A percentile compares a stretch with the other conserved stretches of the same genome.
Evolutionary conservation across 2,113 vertebrate genomes (phyloP).

Genomic region (Microtus pennsylvanicus): DNA sequence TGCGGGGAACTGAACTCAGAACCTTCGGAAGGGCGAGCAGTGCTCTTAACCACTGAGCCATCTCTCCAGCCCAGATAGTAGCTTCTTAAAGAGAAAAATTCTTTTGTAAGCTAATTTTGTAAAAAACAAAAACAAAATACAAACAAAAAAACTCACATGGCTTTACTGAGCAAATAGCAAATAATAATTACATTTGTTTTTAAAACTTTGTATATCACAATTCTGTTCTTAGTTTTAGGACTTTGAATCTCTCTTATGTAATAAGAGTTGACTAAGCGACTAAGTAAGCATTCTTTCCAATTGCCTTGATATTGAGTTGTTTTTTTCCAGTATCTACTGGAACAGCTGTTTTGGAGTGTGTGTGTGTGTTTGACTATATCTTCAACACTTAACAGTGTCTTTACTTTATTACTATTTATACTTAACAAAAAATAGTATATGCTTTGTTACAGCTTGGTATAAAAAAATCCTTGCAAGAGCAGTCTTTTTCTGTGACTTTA

Average conservation of each 20-base stretch:
- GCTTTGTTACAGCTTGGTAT: not conserved
- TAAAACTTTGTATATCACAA: not conserved
- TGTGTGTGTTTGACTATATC: not conserved
- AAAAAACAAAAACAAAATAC: not conserved
- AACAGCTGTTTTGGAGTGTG: not conserved
- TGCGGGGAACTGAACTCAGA: no score
- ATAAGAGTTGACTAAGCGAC: not conserved
- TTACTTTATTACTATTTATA: constrained; percentile 12
- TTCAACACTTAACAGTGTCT: not conserved
- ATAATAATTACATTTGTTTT: constrained; percentile 20
- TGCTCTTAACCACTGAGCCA: no score
- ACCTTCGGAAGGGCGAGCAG: no score
- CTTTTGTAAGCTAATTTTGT: constrained; percentile 4
- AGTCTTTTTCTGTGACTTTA: not conserved
- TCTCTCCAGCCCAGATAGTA: not conserved
- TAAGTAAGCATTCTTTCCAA: constrained; percentile 21
- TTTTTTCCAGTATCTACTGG: not conserved
- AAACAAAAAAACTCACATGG: no score
- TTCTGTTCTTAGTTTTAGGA: constrained; percentile 15
- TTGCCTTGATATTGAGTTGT: constrained; percentile 47
- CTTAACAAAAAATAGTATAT: not conserved
- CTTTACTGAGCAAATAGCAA: constrained; percentile 21
- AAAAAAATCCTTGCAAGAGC: not conserved
- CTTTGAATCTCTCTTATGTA: constrained; percentile 18
- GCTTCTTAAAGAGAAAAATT: not conserved